phyloP scores from a whole-genome alignment of 2,797 vertebrate species.

The Artibeus jamaicensis region DNA sequence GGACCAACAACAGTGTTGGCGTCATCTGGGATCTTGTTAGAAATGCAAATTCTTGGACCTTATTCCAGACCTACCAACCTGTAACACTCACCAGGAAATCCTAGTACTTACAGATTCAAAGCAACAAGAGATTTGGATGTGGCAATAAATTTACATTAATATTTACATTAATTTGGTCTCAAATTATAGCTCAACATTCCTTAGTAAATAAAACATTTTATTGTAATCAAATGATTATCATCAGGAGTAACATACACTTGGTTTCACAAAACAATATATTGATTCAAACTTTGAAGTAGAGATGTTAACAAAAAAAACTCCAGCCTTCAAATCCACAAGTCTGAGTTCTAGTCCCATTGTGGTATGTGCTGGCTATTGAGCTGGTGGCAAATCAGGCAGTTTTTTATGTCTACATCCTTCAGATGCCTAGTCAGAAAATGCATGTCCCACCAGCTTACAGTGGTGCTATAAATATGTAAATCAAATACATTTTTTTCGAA shows the following conservation, averaged over 20 bases:
- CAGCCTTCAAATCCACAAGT: not conserved
- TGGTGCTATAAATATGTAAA: not conserved
- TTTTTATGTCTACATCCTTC: not conserved
- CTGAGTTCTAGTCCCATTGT: not conserved
- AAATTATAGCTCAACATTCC: not conserved
- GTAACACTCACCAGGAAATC: not conserved
- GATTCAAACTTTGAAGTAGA: not conserved
- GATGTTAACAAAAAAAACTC: not conserved
- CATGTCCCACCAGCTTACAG: not conserved
- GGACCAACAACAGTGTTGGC: not conserved
- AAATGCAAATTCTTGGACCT: not conserved
- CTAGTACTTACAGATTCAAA: not conserved
- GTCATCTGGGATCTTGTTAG: not conserved
- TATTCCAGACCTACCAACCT: not conserved
- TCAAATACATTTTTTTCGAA: not conserved
- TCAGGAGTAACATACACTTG: not conserved
- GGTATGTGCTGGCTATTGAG: fast-evolving
- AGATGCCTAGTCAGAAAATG: not conserved
- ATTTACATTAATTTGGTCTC: not conserved
- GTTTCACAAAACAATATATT: not conserved
- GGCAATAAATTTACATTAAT: not conserved
- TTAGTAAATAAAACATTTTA: not conserved
- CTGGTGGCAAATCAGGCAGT: not conserved
- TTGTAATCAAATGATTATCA: not conserved
- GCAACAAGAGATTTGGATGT: not conserved